Evolutionary conservation across 2,888 invertebrate genomes (phyloP), one percentile per base, ranked within the genome.

Genomic region (Ptilodon capucinus): DNA sequence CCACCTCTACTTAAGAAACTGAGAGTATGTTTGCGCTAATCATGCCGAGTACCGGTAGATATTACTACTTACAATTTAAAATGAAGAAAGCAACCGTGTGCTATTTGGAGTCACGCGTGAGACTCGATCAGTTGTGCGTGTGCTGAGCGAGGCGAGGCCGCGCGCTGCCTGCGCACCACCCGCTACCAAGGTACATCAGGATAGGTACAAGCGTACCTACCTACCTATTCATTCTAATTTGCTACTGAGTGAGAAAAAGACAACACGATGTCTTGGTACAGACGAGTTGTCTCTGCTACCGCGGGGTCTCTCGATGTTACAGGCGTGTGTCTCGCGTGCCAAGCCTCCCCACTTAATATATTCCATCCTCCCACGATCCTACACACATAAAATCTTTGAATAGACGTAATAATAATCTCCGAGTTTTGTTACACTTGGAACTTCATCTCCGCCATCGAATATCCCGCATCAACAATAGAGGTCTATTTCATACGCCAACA

Each of bases 401-500:
- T 79, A 76, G 71, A 76, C 71, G n/a, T n/a, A n/a, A 73, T 70
- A 68, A 79, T 72, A 70, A 76, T 80, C 71, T 83, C 76, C 76
- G 75, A 76, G 76, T 79, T 77, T 77, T 79, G 76, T 73, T 73
- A 79, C 67, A 70, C 72, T 73, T 76, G 75, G 73, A 78, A 81
- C 74, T 74, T 66, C 67, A 74, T 60, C 61, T 68, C 64, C 76
- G 74, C 79, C 73, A 78, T 77, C 77, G 76, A 81, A 73, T 74
- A 75, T 73, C 75, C 76, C 79, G 82, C 79, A 81, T 80, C 85
- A 84, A 86, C 86, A 84, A 84, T 81, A 86, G 78, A 84, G 80
- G 77, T 85, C 79, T 82, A 84, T 84, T 78, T 81, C 82, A 81
- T 86, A 83, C 86, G 87, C 86, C 86, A 89, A 90, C 87, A 88